Evolutionary conservation across 2,888 invertebrate species (phyloP).

Genomic region (Hetaerina titia): DNA sequence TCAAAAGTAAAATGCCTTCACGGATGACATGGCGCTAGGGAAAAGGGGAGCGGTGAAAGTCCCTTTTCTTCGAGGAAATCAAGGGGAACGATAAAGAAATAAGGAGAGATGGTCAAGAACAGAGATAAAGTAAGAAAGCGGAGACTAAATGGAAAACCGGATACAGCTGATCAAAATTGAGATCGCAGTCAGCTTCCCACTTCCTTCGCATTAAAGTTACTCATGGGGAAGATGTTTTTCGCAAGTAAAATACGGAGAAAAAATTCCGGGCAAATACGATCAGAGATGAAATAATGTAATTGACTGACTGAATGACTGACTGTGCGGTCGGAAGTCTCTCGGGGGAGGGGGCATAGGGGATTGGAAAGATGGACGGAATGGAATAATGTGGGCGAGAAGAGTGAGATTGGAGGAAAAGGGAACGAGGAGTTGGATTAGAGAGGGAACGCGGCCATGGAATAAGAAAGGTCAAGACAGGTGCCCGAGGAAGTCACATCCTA

Average conservation of each 20-base stretch:
- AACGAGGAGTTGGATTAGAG: background rate
- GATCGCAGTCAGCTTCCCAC: background rate
- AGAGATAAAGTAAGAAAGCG: background rate
- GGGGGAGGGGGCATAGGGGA: background rate
- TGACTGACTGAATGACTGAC: background rate
- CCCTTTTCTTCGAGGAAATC: background rate
- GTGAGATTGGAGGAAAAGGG: background rate
- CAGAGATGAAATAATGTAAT: background rate
- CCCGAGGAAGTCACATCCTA: slow-evolving; percentile 19
- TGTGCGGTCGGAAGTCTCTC: too few relatives aligned
- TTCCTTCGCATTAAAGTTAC: too few relatives aligned
- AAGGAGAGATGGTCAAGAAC: background rate
- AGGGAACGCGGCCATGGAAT: background rate
- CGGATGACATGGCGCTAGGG: background rate
- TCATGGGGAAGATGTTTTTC: background rate
- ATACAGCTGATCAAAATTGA: background rate
- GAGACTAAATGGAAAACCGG: background rate
- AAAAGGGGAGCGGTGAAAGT: background rate
- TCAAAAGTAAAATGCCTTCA: background rate
- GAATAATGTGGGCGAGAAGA: background rate
- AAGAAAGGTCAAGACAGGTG: background rate
- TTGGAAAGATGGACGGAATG: background rate
- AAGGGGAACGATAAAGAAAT: background rate
- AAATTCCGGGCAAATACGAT: background rate
- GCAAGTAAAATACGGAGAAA: background rate